Base-by-base conservation (phyloP, 2,888 invertebrate species). In the Acleris literana region DNA sequence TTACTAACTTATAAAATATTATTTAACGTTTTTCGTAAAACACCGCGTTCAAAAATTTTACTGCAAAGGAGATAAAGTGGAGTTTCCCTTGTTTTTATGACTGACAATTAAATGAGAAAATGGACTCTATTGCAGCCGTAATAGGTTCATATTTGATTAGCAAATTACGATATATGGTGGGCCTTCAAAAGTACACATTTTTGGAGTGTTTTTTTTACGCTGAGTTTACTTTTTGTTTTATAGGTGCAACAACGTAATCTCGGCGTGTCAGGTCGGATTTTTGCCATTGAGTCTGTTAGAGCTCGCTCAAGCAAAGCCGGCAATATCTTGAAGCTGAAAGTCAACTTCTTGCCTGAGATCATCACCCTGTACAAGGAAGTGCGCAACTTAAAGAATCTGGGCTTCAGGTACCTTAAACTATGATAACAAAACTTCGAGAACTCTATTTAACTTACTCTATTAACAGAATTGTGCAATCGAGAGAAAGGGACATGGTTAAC, bases 301-400 rank as follows among this genome's bases (percentile, higher is more conserved):
- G 93, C 94, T n/a, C 94, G 96, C 69, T 95, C 95, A 60, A 97
- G 97, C 62, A 95, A 97, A 72, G 94, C 95, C 2, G 95, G 95
- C 13, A 98, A 97, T 80, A 94, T 97, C n/a, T 92, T 99, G 56
- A 97, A 97, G 78, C 84, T 99, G 66, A 96, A 97, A 85, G 97
- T 97, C 0, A 99, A 99, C 93, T 99, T 99, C 85, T 93, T 98
- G 66, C 98, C 99, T 0, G 99, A 99, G 89, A 99, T 99, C 78
- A 99, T 99, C 70, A 99, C 98, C 0, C 93, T 99, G 46, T 98
- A 99, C 49, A 99, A 99, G 88, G 99, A 99, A 95, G 99, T 99
- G 39, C 95, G 99, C 57, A 99, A 99, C 88, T 94, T 99, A 82
- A 98, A 99, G 83, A 98, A 97, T 86, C 94, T 99, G 62, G 98